A percentile compares a stretch with the other conserved stretches of the same genome.
Evolutionary conservation across 1,140 invertebrate species (phyloP).

Genomic region (Asobara japonica): DNA sequence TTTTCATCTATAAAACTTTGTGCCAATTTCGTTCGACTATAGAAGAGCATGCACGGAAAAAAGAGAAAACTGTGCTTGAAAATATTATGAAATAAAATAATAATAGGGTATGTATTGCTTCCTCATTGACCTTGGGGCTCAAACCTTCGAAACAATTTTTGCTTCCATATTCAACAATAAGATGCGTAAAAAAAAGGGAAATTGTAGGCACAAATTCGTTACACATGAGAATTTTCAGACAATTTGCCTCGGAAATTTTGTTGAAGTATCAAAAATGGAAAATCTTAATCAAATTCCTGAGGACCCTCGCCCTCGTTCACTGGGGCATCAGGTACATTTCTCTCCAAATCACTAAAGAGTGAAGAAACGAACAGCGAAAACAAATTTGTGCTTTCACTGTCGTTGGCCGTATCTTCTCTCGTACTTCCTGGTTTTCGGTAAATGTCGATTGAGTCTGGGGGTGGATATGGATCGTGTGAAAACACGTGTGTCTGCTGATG

Average conservation of each 20-base stretch:
- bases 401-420: constrained; percentile 24
- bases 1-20: too few relatives aligned
- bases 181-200: too few relatives aligned
- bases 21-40: too few relatives aligned
- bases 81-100: too few relatives aligned
- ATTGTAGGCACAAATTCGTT: too few relatives aligned
- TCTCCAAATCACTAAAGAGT: constrained; percentile 47
- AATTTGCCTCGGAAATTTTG: not conserved
- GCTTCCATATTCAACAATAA: too few relatives aligned
- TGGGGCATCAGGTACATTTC: constrained; percentile 29
- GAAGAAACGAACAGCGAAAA: constrained; percentile 54
- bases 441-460: constrained; percentile 77
- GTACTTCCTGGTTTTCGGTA: constrained; percentile 62
- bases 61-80: too few relatives aligned
- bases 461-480: constrained; percentile 85
- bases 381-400: constrained; percentile 41
- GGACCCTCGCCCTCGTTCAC: constrained; percentile 35
- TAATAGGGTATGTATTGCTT: too few relatives aligned
- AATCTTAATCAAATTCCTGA: constrained; percentile 40
- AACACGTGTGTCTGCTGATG: constrained; percentile 70
- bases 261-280: not conserved
- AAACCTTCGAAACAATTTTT: too few relatives aligned
- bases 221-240: too few relatives aligned
- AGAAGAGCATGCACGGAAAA: too few relatives aligned
- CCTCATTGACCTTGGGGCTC: too few relatives aligned